Percentiles rank a stretch among this genome's conserved stretches.
Conservation (phyloP, 2,797 vertebrate species). For the Poecile montanus region DNA sequence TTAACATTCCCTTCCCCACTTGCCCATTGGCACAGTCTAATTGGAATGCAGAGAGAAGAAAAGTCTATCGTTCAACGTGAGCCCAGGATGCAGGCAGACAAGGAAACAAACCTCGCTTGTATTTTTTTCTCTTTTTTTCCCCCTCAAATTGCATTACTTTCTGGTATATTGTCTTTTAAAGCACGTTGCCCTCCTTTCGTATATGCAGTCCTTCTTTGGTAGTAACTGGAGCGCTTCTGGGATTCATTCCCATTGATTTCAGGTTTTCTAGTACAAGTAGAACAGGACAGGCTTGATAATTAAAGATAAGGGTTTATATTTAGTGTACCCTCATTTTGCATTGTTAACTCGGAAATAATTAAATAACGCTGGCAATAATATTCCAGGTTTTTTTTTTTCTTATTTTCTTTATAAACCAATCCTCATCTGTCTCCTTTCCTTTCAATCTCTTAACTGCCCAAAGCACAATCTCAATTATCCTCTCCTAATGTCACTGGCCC, state of each 20-base stretch:
- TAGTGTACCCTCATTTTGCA: constrained; percentile 23
- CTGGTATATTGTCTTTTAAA: background rate
- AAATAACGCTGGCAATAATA: background rate
- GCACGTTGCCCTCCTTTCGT: background rate
- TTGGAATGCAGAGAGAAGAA: constrained; percentile 73
- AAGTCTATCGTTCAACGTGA: constrained; percentile 63
- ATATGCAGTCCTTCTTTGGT: background rate
- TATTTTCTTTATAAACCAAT: background rate
- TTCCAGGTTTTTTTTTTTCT: background rate
- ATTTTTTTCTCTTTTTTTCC: background rate
- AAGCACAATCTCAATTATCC: background rate
- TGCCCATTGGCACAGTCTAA: constrained; percentile 67
- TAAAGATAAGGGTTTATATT: background rate
- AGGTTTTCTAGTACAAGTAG: background rate
- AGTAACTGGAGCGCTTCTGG: background rate
- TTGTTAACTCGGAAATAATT: background rate
- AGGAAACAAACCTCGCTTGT: background rate
- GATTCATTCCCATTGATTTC: background rate
- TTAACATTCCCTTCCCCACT: constrained; percentile 73
- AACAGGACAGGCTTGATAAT: constrained; percentile 23
- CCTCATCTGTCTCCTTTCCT: background rate
- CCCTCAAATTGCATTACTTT: background rate
- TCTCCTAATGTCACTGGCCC: background rate
- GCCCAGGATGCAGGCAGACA: constrained; percentile 1
- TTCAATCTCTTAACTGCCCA: background rate